These are phyloP conservation scores for Eurois occulta DNA, from an alignment of 2,888 invertebrate genomes.

Conservation along the genomic window DNA sequence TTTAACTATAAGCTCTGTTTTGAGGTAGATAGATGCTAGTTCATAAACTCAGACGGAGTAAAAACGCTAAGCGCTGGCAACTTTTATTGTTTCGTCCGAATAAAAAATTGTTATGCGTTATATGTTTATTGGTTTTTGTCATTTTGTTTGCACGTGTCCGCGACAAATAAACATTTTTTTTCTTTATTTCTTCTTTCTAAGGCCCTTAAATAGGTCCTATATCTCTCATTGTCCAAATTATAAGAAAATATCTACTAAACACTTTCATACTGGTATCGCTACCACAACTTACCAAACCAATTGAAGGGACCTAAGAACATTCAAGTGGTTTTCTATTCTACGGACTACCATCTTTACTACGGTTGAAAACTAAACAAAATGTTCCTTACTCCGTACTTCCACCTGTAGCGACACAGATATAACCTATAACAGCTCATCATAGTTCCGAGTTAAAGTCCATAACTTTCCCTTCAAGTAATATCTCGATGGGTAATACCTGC, in stretches of 20 bases:
- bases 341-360: background rate
- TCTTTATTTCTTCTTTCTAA: no score
- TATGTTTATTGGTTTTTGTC: no score
- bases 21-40: background rate
- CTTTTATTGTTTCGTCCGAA: no score
- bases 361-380: background rate
- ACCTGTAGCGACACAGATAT: background rate
- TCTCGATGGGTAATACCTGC: slow-evolving; percentile 38
- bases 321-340: background rate
- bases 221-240: background rate
- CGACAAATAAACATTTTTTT: no score
- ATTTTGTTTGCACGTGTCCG: no score
- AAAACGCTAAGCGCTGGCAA: no score
- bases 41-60: background rate
- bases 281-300: background rate
- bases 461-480: slow-evolving; percentile 58
- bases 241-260: background rate
- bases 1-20: background rate
- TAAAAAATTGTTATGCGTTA: no score
- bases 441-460: slow-evolving; percentile 38
- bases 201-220: background rate
- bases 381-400: background rate
- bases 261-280: background rate
- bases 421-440: slow-evolving; percentile 10
- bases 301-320: background rate